These are phyloP conservation scores for Drosophila pandora DNA, from an alignment of 1,140 invertebrate species.

Conservation along the genomic window DNA sequence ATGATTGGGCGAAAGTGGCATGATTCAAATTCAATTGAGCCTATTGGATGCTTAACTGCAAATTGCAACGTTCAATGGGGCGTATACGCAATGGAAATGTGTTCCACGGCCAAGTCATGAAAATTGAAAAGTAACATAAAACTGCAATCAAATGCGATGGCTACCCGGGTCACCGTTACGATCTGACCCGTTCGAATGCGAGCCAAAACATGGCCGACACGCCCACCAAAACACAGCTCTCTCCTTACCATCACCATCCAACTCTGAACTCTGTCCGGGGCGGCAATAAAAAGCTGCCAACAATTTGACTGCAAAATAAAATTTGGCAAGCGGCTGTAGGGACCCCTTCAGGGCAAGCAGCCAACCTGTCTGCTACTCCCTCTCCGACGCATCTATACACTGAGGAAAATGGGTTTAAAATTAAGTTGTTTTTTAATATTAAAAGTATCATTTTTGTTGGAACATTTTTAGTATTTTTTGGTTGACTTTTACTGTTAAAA, in stretches of 20 bases:
- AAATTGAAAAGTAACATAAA: slow-evolving; percentile 41
- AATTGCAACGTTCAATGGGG: slow-evolving; percentile 24
- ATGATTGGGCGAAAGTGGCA: slow-evolving; percentile 1
- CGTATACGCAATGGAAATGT: slow-evolving; percentile 28
- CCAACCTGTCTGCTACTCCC: slow-evolving; percentile 49
- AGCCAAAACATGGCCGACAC: slow-evolving; percentile 33
- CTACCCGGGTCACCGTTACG: slow-evolving; percentile 15
- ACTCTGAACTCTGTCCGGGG: slow-evolving; percentile 1
- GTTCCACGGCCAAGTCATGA: slow-evolving; percentile 17
- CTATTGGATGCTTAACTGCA: slow-evolving; percentile 3
- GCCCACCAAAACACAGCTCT: slow-evolving; percentile 6
- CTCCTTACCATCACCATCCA: neutral
- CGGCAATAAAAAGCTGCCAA: slow-evolving; percentile 57
- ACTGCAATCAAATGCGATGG: slow-evolving; percentile 38
- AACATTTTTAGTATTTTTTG: too few species aligned
- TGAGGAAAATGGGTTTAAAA: neutral
- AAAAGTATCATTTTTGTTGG: neutral
- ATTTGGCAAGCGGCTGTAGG: slow-evolving; percentile 62
- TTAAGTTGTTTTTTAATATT: neutral
- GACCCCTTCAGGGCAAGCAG: slow-evolving; percentile 27
- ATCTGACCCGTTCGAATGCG: slow-evolving; percentile 27
- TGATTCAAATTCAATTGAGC: slow-evolving; percentile 17
- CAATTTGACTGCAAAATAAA: slow-evolving; percentile 80
- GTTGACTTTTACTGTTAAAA: too few species aligned
- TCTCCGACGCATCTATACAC: neutral